Evolutionary conservation across 2,888 invertebrate species (phyloP), one percentile per base, ranked within the genome.

Genomic region (Psylliodes chrysocephalus): DNA sequence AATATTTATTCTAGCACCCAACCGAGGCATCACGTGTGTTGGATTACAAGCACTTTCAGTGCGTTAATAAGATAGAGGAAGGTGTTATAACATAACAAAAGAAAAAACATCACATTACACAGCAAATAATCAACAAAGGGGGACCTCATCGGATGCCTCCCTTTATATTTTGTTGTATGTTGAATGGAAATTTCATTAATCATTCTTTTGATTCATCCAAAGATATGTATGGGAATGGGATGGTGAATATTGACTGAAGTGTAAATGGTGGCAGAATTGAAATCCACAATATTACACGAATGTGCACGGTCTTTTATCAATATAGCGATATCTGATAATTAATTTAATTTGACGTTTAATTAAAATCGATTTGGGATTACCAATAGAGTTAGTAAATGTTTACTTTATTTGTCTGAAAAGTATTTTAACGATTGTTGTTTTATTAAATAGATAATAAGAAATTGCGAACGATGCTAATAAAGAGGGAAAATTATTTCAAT

Each of bases 101-200:
- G 12, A 12, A 56, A 47, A 56, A 15, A 33, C 22, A 25, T 47
- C 10, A 17, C 46, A 35, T 56, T 56, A 56, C 56, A 47, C 56
- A 47, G 56, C 56, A 47, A 42, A 33, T 35, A 35, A 15, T 56
- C 12, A 30, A 56, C 55, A 46, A 17, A 44, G 6, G 8, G 19
- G 33, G 33, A 44, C 28, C 22, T 12, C 15, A 30, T 30, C 44
- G 6, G 44, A 19, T 10, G 44, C n/a, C 22, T 10, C 44, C n/a
- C 30, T 47, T 52, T 10, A 51, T 25, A 56, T 22, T 22, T 12
- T 47, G 12, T 25, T 35, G 2, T 35, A 14, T 12, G 15, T 8
- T 42, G 57, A 57, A 57, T 38, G 47, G 12, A 30, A 35, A 57
- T 57, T 42, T 57, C 47, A 57, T 57, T 57, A 57, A 47, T 57